Base-by-base conservation (phyloP, 2,888 invertebrate species). In the Trissolcus brochymenae region DNA sequence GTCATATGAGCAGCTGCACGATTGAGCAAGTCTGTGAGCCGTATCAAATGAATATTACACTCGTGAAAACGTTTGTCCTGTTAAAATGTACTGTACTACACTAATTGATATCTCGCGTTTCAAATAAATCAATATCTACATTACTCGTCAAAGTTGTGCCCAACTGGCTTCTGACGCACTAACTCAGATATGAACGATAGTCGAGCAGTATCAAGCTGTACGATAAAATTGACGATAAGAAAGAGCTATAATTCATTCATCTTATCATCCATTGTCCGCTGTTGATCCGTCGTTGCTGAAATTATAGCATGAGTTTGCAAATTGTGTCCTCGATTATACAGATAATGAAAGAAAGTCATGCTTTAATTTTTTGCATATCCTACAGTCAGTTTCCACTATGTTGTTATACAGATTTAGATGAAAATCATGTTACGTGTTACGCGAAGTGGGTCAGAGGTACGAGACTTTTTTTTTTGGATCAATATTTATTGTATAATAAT, bases 391-490 rank as follows among this genome's bases (percentile, higher is more conserved):
- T 60, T 54, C 14, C 40, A 55, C 43, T 51, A 14, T 61, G 7
- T 7, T 2, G 2, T 11, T 35, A 35, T 35, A 35, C 41, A 19
- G 61, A 54, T 51, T 73, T 21, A 65, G 46, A 59, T 35, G 43
- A 59, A 53, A 72, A 51, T 35, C 49, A 25, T 51, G 55, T 59
- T 59, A 59, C 60, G 60, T 54, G 53, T 35, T 71, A 56, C 62
- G 62, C 67, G 76, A 76, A 76, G 76, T 76, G 76, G 76, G 76
- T 76, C 76, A 76, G 76, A 72, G 76, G 76, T 76, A 76, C 71
- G 61, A 76, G 25, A 49, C 14, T 2, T 16, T 65, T 43, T 53
- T 21, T 56, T 56, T 46, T 25, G 61, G 55, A 64, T 67, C 61
- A 67, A n/a, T 61, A 59, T 41, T 62, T 35, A 53, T 55, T 76